Base-by-base conservation (phyloP, 2,888 invertebrate species). In the Agonopterix arenella region DNA sequence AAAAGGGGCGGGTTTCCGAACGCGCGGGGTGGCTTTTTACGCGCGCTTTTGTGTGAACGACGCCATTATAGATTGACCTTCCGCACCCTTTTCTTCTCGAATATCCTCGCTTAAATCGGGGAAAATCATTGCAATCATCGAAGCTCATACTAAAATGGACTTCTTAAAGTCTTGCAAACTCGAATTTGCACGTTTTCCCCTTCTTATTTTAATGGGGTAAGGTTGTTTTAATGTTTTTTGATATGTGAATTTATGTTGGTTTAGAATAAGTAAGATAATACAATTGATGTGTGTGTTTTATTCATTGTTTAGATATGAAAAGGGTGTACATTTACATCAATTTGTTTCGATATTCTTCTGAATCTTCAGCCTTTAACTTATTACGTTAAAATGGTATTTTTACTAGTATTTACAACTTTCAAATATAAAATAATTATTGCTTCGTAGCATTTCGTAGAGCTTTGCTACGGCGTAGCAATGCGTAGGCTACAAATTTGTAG, bases 1-100 rank as follows among this genome's bases (percentile, higher is more conserved):
- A 58, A 70, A 80, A 78, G 80, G 84, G 86, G 85, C 84, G 84
- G 75, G 70, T 65, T 64, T 64, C 56, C 49, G 55, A 61, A 62
- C 58, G 28, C 52, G 57, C 63, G 70, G 83, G 82, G 80, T 79
- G 77, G 83, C 78, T 78, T 84, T 84, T 84, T 83, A 71, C 70
- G 65, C 59, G 57, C 62, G 80, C 80, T 84, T 81, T 82, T 84
- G 80, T 83, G 66, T 61, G 52, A 3, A 28, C 13, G 9, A 53
- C 50, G 37, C 82, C 79, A 75, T 45, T 55, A 48, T 62, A 65
- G 18, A 8, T n/a, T 56, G 81, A 76, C 52, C 81, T 59, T 45
- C 67, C 53, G 51, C 55, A 52, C 60, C 63, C 60, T 57, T 57
- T 49, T 48, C 51, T 55, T 56, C 50, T 50, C 49, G 48, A 45